phyloP scores from a whole-genome alignment of 53 echinoderm and acorn worm genomes.

The Stichopus horrens region DNA sequence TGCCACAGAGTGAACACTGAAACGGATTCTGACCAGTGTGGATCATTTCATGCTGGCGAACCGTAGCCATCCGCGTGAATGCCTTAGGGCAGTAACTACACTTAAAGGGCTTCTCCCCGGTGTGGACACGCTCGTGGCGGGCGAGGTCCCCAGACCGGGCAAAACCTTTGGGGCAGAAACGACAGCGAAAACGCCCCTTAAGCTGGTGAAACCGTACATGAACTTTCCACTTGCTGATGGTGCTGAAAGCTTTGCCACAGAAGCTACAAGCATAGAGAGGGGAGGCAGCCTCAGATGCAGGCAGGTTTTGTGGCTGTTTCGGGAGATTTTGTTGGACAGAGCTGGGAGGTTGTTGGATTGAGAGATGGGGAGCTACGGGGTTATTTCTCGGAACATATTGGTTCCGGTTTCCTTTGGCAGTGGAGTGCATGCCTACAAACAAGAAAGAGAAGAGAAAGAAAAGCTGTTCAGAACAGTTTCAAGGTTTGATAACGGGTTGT shows the following conservation, averaged over 20 bases:
- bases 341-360: neutral
- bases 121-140: slow-evolving; percentile 39
- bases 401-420: slow-evolving; percentile 1
- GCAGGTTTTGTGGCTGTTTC: neutral
- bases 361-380: neutral
- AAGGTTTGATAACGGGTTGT: neutral
- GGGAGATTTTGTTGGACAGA: neutral
- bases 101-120: slow-evolving; percentile 26
- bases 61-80: neutral
- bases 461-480: slow-evolving; percentile 13
- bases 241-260: slow-evolving; percentile 10
- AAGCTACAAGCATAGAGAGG: neutral
- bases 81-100: slow-evolving; percentile 32
- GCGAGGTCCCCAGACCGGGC: slow-evolving; percentile 1
- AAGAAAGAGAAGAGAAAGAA: slow-evolving; percentile 12
- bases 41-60: slow-evolving; percentile 18
- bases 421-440: slow-evolving; percentile 1
- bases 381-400: neutral
- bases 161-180: slow-evolving; percentile 12
- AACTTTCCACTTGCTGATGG: slow-evolving; percentile 13
- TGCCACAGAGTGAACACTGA: slow-evolving; percentile 1
- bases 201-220: slow-evolving; percentile 19
- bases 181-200: slow-evolving; percentile 8
- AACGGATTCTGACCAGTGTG: slow-evolving; percentile 22
- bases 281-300: neutral